Evolutionary conservation across 2,113 vertebrate genomes (phyloP), one percentile per base, ranked within the genome.

Genomic region (Malurus elegans): DNA sequence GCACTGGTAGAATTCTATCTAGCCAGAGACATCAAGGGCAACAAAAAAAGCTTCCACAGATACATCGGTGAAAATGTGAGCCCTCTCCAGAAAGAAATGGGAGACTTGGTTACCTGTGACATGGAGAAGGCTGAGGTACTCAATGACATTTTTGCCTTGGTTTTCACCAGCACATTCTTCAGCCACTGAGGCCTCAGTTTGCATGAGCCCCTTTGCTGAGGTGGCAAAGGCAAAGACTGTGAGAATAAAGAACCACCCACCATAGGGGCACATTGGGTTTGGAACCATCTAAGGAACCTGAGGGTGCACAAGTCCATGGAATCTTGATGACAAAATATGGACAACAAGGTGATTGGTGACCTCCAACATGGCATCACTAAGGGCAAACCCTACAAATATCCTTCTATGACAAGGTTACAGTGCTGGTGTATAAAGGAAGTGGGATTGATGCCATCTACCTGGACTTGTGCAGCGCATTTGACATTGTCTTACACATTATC

Each of bases 151-250:
- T 80, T 45, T 88, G 28, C 26, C 36, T 73, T 1, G 0, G 8
- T 58, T 60, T 38, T 58, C 28, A 34, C 25, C 31, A 83, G 25
- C 18, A 48, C 42, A 18, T 42, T 26, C 40, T 42, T 61, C 40
- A 76, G 34, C 31, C 79, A 83, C 56, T 42, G 10, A 47, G 29
- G 54, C 34, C 47, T 2, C 4, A 34, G 40, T 48, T 2, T 56
- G 48, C 31, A 25, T 0, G 0, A 48, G 34, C 16, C 14, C n/a
- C 14, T 75, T 48, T 42, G n/a, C 47, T 61, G 56, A 75, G 9
- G 50, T 32, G 25, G 40, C 70, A 69, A 61, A 82, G 17, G 47
- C 70, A 82, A 47, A 9, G 40, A 82, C 40, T 82, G 8, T 26
- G 34, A 62, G n/a, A 75, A 69, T 48, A 62, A 48, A 61, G n/a